Evolutionary conservation across 2,888 invertebrate species (phyloP), one percentile per base, ranked within the genome.

Genomic region (Laothoe populi): DNA sequence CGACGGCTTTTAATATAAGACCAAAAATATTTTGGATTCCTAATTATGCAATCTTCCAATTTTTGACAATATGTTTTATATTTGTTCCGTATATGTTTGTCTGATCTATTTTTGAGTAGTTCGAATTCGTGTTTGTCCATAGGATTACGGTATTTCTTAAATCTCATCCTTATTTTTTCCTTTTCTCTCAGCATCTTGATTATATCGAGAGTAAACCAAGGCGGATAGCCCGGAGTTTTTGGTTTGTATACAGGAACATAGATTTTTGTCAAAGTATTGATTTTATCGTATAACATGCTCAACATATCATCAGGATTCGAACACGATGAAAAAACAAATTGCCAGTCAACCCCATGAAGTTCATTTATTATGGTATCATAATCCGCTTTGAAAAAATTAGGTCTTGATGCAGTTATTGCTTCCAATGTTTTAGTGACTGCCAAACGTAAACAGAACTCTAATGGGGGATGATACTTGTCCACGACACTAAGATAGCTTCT

Each of bases 331-430:
- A 42, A 42, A 42, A 31, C n/a, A n/a, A 10, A 24, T 7, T 11
- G 26, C 53, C 53, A 53, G 8, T 57, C 10, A n/a, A 35, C 11
- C 8, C 13, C 19, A 1, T 35, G 13, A 16, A 57, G 10, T 35
- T 57, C 57, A 16, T 4, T 57, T 10, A 57, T 8, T 31, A 57
- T n/a, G 11, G 31, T 8, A 57, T 26, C 31, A 35, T 31, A 57
- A 19, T 57, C 35, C 16, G 57, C 57, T 19, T 57, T 57, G 19
- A 31, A 31, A 19, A 13, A 57, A 31, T 57, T 57, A 19, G 31
- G 35, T 10, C 35, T 57, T 16, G 57, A 31, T 57, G 2, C 1
- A 10, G 11, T 26, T 5, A 19, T 19, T 16, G 57, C 35, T 7
- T 35, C 8, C 5, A 57, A 24, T 4, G 16, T 31, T 16, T 57